These are phyloP conservation scores for Amblyopsis rosae DNA, from an alignment of 2,113 vertebrate genomes.

Conservation along the genomic window DNA sequence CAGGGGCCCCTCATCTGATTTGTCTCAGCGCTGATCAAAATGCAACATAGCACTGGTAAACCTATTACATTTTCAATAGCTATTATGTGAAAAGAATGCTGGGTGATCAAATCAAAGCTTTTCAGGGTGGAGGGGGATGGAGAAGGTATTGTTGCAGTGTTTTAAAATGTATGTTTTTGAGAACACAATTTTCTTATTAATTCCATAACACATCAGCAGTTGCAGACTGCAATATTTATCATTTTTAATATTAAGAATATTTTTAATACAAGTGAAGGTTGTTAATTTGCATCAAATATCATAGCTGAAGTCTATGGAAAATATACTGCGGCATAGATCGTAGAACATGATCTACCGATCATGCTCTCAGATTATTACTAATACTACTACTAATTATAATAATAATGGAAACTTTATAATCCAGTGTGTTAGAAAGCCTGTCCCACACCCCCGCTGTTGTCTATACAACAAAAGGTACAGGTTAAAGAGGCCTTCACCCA, in stretches of 20 bases:
- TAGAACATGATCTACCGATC: too few relatives aligned
- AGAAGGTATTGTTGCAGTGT: not conserved
- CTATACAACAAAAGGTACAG: not conserved
- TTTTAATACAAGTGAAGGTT: not conserved
- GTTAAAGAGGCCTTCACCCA: not conserved
- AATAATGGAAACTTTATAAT: too few relatives aligned
- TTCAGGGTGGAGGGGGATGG: too few relatives aligned
- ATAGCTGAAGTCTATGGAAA: too few relatives aligned
- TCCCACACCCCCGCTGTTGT: too few relatives aligned
- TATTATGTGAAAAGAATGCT: not conserved
- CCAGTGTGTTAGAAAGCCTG: too few relatives aligned
- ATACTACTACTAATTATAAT: too few relatives aligned
- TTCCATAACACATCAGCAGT: constrained; percentile 21
- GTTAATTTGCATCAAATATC: too few relatives aligned
- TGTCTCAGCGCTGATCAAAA: constrained; percentile 2
- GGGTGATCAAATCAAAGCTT: not conserved
- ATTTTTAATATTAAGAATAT: not conserved
- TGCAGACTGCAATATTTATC: not conserved
- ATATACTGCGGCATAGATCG: too few relatives aligned
- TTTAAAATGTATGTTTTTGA: constrained; percentile 30
- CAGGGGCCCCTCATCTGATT: constrained; percentile 10
- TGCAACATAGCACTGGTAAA: not conserved
- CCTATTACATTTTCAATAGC: not conserved
- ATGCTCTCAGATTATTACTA: too few relatives aligned
- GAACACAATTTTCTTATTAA: constrained; percentile 20